Base-by-base conservation (phyloP, 2,113 vertebrate species). In the rabbit (Oryctolagus cuniculus) region DNA sequence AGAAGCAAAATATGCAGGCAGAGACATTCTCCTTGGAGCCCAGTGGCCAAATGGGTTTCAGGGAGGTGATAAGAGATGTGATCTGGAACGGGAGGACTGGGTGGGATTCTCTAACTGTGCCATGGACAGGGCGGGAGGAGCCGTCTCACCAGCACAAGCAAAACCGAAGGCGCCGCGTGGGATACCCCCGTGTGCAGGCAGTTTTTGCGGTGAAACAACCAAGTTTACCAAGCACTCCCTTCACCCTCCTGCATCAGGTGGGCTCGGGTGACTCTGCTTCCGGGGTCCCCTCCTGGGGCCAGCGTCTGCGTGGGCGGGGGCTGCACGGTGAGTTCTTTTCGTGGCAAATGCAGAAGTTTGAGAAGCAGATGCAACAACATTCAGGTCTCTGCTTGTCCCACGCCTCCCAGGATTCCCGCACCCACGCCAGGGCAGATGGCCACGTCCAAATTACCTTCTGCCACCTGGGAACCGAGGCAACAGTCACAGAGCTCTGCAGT, bases 401-500 rank as follows among this genome's bases (percentile, higher is more conserved):
- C 69, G 6, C 27, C 51, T 51, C 15, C 82, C 44, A 24, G 10
- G 7, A 27, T 12, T 4, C 6, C 31, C 5, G n/a, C 1, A 12
- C 19, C 9, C 49, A 80, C 9, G n/a, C 8, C 12, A 4, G 44
- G 63, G 17, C 83, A 10, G 12, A 13, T 2, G 25, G 25, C 74
- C 3, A 69, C 34, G 79, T 16, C 19, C n/a, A 25, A 83, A 66
- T 21, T 27, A 31, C n/a, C 1, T n/a, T 11, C 73, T 44, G 21
- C 31, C 2, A 3, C n/a, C 36, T 5, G 6, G 5, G 8, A 4
- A 22, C n/a, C 38, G 11, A 38, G 24, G 44, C 44, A 44, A 3
- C 31, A 5, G 21, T 51, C n/a, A 11, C 1, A 1, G 21, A 2
- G 34, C 25, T 22, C 7, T 24, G 38, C 0, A 0, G 0, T 9